Evolutionary conservation across 2,113 vertebrate genomes (phyloP).

Genomic region (Psophia crepitans): DNA sequence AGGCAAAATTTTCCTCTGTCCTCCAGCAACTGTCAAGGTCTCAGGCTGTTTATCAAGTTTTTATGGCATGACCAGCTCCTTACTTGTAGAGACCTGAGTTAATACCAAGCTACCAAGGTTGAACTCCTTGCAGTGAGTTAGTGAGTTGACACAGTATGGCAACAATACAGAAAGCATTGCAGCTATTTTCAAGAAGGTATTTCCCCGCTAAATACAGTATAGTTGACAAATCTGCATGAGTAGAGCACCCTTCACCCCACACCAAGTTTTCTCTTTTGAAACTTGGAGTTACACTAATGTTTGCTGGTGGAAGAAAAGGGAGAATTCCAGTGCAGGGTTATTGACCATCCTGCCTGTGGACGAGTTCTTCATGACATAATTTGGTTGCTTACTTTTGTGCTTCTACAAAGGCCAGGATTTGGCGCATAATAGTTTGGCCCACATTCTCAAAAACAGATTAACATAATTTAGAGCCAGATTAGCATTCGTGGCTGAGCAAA

Average conservation of each 20-base stretch:
- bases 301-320: neutral
- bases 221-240: neutral
- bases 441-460: neutral
- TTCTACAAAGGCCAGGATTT: neutral
- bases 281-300: neutral
- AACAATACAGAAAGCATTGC: neutral
- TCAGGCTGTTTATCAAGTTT: neutral
- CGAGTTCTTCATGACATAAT: neutral
- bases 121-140: neutral
- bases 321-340: neutral
- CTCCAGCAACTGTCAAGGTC: neutral
- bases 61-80: neutral
- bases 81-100: neutral
- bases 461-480: neutral
- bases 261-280: neutral
- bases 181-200: neutral
- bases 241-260: fast-evolving
- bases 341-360: neutral
- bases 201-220: neutral
- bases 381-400: neutral
- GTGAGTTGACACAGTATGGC: neutral
- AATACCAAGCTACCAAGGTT: neutral
- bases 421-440: neutral
- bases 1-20: neutral
- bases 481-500: neutral